Percentiles rank a stretch among this genome's conserved stretches.
phyloP scores from a whole-genome alignment of 1,140 invertebrate species.

The Pachypeltis micranthus region DNA sequence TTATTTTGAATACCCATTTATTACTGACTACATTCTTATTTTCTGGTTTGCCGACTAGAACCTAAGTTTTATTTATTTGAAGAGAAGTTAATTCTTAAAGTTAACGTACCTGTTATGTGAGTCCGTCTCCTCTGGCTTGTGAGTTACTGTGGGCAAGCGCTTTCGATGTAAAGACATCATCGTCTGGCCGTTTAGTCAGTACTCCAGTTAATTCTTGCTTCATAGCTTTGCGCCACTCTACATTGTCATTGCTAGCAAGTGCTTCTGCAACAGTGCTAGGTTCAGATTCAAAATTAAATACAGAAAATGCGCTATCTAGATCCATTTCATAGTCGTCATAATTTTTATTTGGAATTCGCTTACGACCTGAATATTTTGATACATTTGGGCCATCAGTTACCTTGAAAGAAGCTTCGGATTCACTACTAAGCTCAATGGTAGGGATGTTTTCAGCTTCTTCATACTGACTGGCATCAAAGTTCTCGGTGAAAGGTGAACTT shows the following conservation, averaged over 20 bases:
- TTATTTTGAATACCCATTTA: conserved; percentile 35
- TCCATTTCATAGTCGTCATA: neutral
- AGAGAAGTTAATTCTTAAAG: conserved; percentile 32
- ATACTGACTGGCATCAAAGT: neutral
- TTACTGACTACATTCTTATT: conserved; percentile 26
- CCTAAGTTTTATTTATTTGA: conserved; percentile 33
- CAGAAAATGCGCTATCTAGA: no score
- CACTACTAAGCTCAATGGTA: neutral
- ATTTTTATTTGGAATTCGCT: neutral
- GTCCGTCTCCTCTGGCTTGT: no score
- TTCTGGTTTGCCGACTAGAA: conserved; percentile 28
- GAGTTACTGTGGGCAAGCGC: no score
- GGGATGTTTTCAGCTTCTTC: neutral
- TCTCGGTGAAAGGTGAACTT: neutral
- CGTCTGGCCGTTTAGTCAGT: no score
- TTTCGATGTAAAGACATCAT: no score
- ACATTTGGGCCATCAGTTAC: neutral
- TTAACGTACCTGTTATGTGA: no score
- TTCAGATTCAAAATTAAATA: neutral
- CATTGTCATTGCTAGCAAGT: neutral
- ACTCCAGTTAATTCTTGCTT: no score
- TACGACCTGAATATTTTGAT: neutral
- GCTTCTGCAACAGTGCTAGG: neutral
- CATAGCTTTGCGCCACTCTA: conserved; percentile 33
- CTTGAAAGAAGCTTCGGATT: neutral